These are phyloP conservation scores for Onchidella celtica DNA, from an alignment of 2,888 invertebrate genomes.

Conservation along the genomic window DNA sequence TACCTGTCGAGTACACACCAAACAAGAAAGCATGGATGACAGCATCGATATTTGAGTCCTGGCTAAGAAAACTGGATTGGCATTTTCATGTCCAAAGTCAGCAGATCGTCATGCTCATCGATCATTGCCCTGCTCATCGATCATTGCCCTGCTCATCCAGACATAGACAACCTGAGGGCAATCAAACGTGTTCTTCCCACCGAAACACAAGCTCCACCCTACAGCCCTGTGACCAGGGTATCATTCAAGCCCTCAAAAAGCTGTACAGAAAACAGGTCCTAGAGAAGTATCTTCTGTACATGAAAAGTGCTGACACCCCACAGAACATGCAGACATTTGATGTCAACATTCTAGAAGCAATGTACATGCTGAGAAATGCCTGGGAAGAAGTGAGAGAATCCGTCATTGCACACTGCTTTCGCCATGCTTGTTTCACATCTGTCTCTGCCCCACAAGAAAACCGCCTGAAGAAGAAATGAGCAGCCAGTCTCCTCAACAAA, in stretches of 20 bases:
- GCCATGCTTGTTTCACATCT: not conserved
- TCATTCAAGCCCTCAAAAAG: conserved; percentile 9
- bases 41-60: not conserved
- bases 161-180: conserved; percentile 8
- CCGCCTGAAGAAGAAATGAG: not conserved
- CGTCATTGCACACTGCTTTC: not conserved
- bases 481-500: not conserved
- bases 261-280: not conserved
- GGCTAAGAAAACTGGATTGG: not conserved
- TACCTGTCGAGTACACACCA: not conserved
- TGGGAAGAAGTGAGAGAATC: not conserved
- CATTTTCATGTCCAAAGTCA: not conserved
- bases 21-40: not conserved
- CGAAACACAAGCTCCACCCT: conserved; percentile 7
- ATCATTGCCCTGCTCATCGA: not conserved
- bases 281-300: not conserved
- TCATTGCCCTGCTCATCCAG: not conserved
- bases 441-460: not conserved
- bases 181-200: conserved; percentile 23
- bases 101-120: not conserved
- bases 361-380: not conserved
- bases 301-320: not conserved
- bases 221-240: conserved; percentile 24
- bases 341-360: not conserved
- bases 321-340: not conserved